phyloP scores from a whole-genome alignment of 2,113 vertebrate genomes.

The Chionis minor region DNA sequence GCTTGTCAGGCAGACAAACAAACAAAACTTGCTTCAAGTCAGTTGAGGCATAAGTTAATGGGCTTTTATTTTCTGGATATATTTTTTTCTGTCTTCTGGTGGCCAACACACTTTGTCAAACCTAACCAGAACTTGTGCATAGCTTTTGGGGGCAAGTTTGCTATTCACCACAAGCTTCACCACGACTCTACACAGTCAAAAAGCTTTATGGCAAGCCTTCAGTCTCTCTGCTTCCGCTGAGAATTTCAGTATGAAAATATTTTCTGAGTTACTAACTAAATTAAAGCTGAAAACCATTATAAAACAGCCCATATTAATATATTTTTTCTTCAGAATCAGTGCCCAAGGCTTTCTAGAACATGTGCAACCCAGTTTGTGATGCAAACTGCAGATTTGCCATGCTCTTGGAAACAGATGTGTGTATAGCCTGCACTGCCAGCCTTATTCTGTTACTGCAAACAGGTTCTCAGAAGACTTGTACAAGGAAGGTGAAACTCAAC shows the following conservation, averaged over 20 bases:
- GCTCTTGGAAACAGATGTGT: not conserved
- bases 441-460: not conserved
- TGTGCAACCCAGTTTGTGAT: not conserved
- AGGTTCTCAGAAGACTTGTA: not conserved
- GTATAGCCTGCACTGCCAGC: not conserved
- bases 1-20: not conserved
- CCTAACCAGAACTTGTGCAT: not conserved
- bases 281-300: not conserved
- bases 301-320: not conserved
- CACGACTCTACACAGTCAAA: not conserved
- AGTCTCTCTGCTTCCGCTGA: not conserved
- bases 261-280: not conserved
- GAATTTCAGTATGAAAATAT: not conserved
- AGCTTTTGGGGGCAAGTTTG: not conserved
- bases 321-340: not conserved
- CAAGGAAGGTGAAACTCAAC: not conserved
- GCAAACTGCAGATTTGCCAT: not conserved
- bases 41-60: not conserved
- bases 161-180: not conserved
- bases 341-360: not conserved
- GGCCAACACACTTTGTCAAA: not conserved
- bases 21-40: not conserved
- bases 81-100: not conserved
- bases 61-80: not conserved
- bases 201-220: not conserved